Evolutionary conservation across 2,888 invertebrate species (phyloP).

Genomic region (Cryptophagus acutangulus): DNA sequence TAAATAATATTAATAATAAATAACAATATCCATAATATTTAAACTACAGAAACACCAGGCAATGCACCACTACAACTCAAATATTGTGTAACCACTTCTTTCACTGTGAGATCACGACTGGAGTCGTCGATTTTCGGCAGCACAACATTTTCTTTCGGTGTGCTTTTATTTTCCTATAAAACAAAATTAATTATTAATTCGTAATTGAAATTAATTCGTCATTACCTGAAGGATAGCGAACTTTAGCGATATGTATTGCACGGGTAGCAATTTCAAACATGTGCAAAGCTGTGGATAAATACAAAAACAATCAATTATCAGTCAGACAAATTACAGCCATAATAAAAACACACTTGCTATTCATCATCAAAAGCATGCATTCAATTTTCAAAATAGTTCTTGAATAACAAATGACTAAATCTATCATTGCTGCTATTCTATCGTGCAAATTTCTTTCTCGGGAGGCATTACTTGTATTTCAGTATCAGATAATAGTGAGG

Average conservation of each 20-base stretch:
- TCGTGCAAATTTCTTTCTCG: no score
- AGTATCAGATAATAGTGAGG: slow-evolving; percentile 57
- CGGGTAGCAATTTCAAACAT: slow-evolving; percentile 73
- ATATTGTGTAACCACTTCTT: slow-evolving; percentile 42
- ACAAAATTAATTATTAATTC: no score
- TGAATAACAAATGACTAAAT: slow-evolving; percentile 11
- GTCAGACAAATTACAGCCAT: slow-evolving; percentile 9
- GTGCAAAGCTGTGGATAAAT: slow-evolving; percentile 76
- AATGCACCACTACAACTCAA: slow-evolving; percentile 42
- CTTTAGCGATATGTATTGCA: slow-evolving; percentile 85
- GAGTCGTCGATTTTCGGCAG: no score
- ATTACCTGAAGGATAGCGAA: slow-evolving; percentile 69
- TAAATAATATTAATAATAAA: no score
- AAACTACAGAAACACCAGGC: slow-evolving; percentile 35
- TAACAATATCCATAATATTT: no score
- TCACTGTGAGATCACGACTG: no score
- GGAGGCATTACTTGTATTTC: slow-evolving; percentile 66
- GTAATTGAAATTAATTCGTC: no score
- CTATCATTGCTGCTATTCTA: no score
- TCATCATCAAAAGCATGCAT: slow-evolving; percentile 46
- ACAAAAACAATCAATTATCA: slow-evolving; percentile 30
- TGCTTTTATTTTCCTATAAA: no score
- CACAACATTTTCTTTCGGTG: no score
- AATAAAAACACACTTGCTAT: slow-evolving; percentile 4
- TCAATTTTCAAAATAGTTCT: slow-evolving; percentile 57